A percentile compares a stretch with the other conserved stretches of the same genome.
These are phyloP conservation scores for Phrynosoma platyrhinos DNA, from an alignment of 2,113 vertebrate genomes.

Conservation along the genomic window DNA sequence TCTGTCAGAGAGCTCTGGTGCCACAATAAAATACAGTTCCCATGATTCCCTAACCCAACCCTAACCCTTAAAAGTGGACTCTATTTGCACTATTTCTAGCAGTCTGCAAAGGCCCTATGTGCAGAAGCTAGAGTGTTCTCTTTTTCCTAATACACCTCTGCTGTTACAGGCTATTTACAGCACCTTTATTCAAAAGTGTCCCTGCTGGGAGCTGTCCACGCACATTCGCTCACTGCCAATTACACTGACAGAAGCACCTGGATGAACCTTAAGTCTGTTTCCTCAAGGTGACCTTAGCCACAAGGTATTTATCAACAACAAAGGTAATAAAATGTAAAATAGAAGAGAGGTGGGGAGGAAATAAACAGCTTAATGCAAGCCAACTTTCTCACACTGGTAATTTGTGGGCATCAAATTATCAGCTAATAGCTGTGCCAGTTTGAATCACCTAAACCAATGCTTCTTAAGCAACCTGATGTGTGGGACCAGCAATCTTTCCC, in stretches of 20 bases:
- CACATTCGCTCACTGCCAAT: slow-evolving; percentile 45
- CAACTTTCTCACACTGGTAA: slow-evolving; percentile 25
- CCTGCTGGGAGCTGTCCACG: slow-evolving; percentile 42
- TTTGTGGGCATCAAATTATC: slow-evolving; percentile 20
- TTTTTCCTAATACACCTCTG: neutral
- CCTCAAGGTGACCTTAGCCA: slow-evolving; percentile 49
- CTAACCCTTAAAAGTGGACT: too few species aligned
- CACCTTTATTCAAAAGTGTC: slow-evolving; percentile 39
- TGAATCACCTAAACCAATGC: neutral
- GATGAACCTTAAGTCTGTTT: slow-evolving; percentile 47
- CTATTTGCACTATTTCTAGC: too few species aligned
- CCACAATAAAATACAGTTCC: too few species aligned
- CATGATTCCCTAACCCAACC: too few species aligned
- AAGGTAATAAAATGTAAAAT: slow-evolving; percentile 34
- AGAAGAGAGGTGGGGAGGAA: slow-evolving; percentile 10
- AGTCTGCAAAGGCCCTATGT: neutral
- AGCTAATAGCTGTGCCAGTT: slow-evolving; percentile 25
- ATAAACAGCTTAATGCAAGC: slow-evolving; percentile 11
- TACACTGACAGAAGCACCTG: slow-evolving; percentile 46
- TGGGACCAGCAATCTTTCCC: too few species aligned
- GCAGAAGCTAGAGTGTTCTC: slow-evolving; percentile 18
- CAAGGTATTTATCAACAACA: slow-evolving; percentile 16
- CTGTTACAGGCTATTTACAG: slow-evolving; percentile 34
- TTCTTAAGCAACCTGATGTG: neutral
- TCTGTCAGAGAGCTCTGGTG: too few species aligned